Evolutionary conservation across 2,113 vertebrate genomes (phyloP).

Genomic region (Bostrychus sinensis): DNA sequence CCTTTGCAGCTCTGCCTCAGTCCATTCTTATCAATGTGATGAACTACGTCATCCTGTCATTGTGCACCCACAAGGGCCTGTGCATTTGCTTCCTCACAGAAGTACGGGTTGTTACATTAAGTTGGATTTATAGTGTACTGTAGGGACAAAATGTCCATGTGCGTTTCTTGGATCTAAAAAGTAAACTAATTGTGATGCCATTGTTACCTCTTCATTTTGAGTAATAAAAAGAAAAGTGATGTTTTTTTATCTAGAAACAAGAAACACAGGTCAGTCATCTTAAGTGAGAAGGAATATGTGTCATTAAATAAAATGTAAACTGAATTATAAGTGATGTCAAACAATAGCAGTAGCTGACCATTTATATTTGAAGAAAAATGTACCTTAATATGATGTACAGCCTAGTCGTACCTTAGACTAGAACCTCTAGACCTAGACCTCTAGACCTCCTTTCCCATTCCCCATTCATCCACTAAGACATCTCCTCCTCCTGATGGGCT

Average conservation of each 20-base stretch:
- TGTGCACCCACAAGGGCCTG: constrained; percentile 8
- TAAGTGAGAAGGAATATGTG: no score
- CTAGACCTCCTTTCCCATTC: constrained; percentile 38
- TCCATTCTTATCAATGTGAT: constrained; percentile 63
- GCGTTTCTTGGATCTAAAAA: background rate
- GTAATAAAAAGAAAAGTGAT: no score
- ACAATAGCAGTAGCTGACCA: no score
- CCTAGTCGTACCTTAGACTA: constrained; percentile 27
- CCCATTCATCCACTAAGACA: constrained; percentile 44
- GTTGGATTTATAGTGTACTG: constrained; percentile 7
- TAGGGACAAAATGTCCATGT: constrained; percentile 19
- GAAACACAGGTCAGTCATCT: no score
- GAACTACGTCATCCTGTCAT: constrained; percentile 36
- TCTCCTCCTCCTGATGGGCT: constrained; percentile 57
- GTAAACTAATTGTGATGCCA: no score
- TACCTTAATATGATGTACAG: background rate
- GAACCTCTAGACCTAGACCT: constrained; percentile 51
- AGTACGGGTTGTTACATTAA: constrained; percentile 21
- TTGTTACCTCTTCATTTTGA: no score
- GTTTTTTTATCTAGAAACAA: no score
- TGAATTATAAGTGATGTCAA: no score
- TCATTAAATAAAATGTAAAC: no score
- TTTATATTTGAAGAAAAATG: no score
- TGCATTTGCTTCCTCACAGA: constrained; percentile 34
- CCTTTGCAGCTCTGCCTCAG: constrained; percentile 19